Base-by-base conservation (phyloP, 2,113 vertebrate genomes). In the Stomatorhinus ivindoensis region DNA sequence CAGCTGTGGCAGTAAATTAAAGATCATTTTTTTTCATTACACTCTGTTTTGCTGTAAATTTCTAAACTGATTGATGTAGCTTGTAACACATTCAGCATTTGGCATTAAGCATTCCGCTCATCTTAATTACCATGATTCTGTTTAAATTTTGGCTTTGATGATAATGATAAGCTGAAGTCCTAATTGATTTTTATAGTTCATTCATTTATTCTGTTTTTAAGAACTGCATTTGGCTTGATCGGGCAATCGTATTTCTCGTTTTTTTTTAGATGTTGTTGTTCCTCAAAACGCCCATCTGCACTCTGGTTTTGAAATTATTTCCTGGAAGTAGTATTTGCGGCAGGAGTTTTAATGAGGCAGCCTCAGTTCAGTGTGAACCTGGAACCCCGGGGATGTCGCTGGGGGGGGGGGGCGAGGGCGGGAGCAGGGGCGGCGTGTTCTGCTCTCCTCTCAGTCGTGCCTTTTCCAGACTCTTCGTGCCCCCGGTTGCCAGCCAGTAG, bases 101-200 rank as follows among this genome's bases (percentile, higher is more conserved):
- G 53, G 53, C 53, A 24, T 58, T 58, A 19, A 82, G 17, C 35
- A 84, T 24, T 44, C 44, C 17, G 39, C 39, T 10, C 24, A 1
- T 84, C 39, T 84, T 47, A 44, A 84, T 47, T 84, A 46, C 19
- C 82, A 84, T 76, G 35, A 39, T 76, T 76, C 35, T 8, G 73
- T 76, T 19, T 76, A 76, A 76, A 39, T 35, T 76, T 76, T 76
- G 73, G 73, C 73, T 76, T 76, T 76, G 73, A 76, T 76, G 69
- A 11, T 76, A 39, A 39, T 19, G 73, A 76, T 76, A 76, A 39
- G n/a, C 35, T 42, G 6, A 11, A 27, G 44, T 48, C 46, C 46
- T 31, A 27, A 27, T 31, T 44, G 24, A 27, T 85, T 50, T 47
- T 47, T 85, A 27, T 42, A n/a, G 83, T 85, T 85, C 24, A 44